Evolutionary conservation across 2,797 vertebrate species (phyloP), one percentile per base, ranked within the genome.

Genomic region (Sebastes vulpes): DNA sequence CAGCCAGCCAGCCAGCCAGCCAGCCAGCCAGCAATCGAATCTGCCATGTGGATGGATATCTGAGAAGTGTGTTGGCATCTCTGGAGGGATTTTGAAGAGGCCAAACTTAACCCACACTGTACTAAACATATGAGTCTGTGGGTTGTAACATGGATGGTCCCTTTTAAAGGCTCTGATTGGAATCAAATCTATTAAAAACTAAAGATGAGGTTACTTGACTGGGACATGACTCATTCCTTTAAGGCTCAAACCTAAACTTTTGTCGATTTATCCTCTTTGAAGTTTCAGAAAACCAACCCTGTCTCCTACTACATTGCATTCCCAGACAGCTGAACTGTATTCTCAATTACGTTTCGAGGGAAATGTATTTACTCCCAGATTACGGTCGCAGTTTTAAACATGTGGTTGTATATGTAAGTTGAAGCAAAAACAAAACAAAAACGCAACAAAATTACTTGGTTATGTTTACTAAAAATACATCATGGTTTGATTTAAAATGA

Each of bases 41-140:
- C 87, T 83, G 89, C 92, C 92, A 86, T 90, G 92, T 92, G 92
- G 93, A 89, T 60, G 80, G 92, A 93, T 91, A 95, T 91, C 87
- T 92, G 94, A 94, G 94, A 92, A 85, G 82, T 71, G 89, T 75
- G 91, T 23, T 92, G 92, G 91, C 90, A 91, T 93, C 85, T 88
- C 70, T 65, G 82, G 64, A 56, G 89, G 88, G 90, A 93, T 90
- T 90, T 90, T 68, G 78, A 81, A 72, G 81, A 87, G 81, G 86
- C 90, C 91, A 92, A 90, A 90, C 81, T 90, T 90, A 93, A 90
- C 89, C 90, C 92, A 84, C 88, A 77, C 85, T 26, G 65, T 12
- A 75, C 89, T 87, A 83, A 89, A 91, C 86, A 88, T 85, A 78
- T 29, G 29, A 92, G 80, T 82, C 59, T 81, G 81, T 79, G 67